phyloP scores from a whole-genome alignment of 2,888 invertebrate genomes.

The Dione juno region DNA sequence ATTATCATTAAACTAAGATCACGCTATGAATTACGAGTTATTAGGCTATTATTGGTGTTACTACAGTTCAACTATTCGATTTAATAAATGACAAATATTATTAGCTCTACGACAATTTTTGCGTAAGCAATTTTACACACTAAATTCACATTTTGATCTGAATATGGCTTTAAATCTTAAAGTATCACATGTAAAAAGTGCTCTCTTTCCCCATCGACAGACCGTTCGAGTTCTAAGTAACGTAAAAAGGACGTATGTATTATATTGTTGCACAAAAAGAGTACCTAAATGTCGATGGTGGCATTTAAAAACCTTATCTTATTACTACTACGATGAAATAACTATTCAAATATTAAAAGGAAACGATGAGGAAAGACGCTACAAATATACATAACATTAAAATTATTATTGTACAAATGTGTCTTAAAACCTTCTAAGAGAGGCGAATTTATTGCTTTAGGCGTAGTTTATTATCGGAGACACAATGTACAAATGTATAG shows the following conservation, averaged over 20 bases:
- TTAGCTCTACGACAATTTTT: slow-evolving; percentile 56
- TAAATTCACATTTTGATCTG: slow-evolving; percentile 55
- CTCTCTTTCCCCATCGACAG: slow-evolving; percentile 42
- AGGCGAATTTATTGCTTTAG: slow-evolving; percentile 67
- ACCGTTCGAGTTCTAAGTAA: slow-evolving; percentile 13
- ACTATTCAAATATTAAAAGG: slow-evolving; percentile 28
- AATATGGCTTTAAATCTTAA: slow-evolving; percentile 62
- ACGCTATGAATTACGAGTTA: slow-evolving; percentile 73
- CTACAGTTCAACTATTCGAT: slow-evolving; percentile 72
- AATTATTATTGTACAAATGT: slow-evolving; percentile 48
- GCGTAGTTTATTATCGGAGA: slow-evolving; percentile 58
- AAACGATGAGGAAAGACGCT: slow-evolving; percentile 49
- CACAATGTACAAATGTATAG: slow-evolving; percentile 46
- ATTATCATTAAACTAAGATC: slow-evolving; percentile 75
- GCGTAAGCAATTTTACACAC: slow-evolving; percentile 65
- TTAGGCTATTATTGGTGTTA: slow-evolving; percentile 82
- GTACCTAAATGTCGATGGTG: slow-evolving; percentile 19
- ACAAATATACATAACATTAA: slow-evolving; percentile 46
- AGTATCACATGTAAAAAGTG: slow-evolving; percentile 57
- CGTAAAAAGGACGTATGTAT: slow-evolving; percentile 22
- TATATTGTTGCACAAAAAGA: slow-evolving; percentile 8
- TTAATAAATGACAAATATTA: slow-evolving; percentile 57
- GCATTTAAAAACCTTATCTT: slow-evolving; percentile 12
- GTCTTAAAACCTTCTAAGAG: slow-evolving; percentile 54
- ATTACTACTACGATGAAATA: not conserved